Percentiles rank a stretch among this genome's conserved stretches.
phyloP scores from a whole-genome alignment of 2,113 vertebrate species.

The Leptocoma aspasia region DNA sequence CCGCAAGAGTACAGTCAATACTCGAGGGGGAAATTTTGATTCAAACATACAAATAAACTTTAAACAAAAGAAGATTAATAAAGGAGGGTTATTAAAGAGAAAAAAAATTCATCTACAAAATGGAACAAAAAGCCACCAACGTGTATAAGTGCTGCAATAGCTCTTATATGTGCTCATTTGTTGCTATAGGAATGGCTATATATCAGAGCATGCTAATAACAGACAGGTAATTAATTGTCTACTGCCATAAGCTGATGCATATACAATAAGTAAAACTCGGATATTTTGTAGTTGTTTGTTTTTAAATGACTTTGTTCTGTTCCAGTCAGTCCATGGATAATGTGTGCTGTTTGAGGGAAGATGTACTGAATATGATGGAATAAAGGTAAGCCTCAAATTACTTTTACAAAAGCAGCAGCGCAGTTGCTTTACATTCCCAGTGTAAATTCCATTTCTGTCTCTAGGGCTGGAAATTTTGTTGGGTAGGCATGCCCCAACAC shows the following conservation, averaged over 20 bases:
- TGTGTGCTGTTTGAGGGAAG: background rate
- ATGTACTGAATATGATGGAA: background rate
- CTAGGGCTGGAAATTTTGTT: background rate
- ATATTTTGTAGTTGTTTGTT: background rate
- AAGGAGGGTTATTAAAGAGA: background rate
- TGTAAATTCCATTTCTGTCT: background rate
- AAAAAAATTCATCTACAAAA: background rate
- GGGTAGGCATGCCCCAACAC: background rate
- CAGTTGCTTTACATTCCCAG: background rate
- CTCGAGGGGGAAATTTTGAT: background rate
- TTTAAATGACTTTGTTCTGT: background rate
- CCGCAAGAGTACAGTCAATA: background rate
- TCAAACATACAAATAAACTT: background rate
- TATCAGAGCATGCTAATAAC: background rate
- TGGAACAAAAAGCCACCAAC: accelerated
- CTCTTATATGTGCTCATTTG: background rate
- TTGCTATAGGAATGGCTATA: background rate
- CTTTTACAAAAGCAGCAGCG: background rate
- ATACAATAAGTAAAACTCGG: background rate
- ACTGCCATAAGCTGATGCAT: background rate
- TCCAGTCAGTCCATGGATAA: background rate
- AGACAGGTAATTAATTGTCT: background rate
- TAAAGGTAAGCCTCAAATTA: background rate
- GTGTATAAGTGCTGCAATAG: background rate
- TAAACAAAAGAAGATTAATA: background rate